A percentile compares a stretch with the other conserved stretches of the same genome.
Conservation (phyloP, 2,888 invertebrate species). For the Leptopilina syphax region DNA sequence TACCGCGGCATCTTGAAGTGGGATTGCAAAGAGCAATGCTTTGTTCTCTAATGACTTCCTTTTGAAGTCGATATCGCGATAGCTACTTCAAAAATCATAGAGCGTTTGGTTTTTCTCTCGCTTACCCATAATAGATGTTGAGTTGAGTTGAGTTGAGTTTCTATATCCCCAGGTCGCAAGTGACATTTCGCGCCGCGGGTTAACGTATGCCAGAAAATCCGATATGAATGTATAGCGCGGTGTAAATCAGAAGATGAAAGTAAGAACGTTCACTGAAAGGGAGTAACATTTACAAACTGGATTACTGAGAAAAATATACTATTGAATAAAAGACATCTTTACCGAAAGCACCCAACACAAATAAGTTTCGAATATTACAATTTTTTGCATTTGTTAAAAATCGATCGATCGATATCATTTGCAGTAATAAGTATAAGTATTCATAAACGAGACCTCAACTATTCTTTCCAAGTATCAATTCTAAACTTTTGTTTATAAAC, state of each 20-base stretch:
- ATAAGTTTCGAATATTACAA: no score
- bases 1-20: conserved; percentile 66
- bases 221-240: conserved; percentile 28
- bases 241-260: conserved; percentile 39
- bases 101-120: conserved; percentile 43
- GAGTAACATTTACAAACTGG: conserved; percentile 33
- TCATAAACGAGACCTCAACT: no score
- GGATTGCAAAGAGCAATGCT: conserved; percentile 67
- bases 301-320: neutral
- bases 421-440: no score
- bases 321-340: no score
- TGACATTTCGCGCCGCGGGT: conserved; percentile 42
- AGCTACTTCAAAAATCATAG: conserved; percentile 54
- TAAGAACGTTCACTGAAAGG: conserved; percentile 27
- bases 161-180: conserved; percentile 32
- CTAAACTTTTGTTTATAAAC: no score
- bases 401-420: no score
- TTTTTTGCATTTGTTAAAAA: no score
- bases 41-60: conserved; percentile 69
- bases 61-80: conserved; percentile 53
- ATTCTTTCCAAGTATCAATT: no score
- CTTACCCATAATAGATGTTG: neutral
- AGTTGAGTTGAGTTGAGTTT: neutral
- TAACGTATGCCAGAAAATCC: conserved; percentile 36
- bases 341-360: no score